Conservation (phyloP, 2,113 vertebrate species). For the Ancistrus triradiatus region DNA sequence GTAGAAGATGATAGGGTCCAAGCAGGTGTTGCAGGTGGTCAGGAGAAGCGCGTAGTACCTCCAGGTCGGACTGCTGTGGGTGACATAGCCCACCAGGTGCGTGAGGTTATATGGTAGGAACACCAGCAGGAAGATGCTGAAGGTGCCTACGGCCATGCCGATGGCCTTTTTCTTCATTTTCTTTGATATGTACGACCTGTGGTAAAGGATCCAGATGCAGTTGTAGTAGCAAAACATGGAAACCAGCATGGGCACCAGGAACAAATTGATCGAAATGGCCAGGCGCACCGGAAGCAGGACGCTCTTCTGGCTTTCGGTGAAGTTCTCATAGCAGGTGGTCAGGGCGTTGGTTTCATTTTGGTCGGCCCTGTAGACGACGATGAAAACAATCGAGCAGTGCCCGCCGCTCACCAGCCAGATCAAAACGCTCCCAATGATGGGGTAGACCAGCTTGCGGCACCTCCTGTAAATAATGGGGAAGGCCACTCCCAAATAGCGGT, state of each 20-base stretch:
- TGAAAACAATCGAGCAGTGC: conserved; percentile 68
- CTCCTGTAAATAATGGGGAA: conserved; percentile 64
- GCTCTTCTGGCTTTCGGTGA: conserved; percentile 55
- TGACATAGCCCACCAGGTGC: conserved; percentile 67
- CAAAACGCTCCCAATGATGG: conserved; percentile 30
- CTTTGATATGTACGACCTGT: conserved; percentile 44
- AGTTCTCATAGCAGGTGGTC: conserved; percentile 65
- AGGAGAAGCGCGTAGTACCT: conserved; percentile 66
- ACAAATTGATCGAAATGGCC: conserved; percentile 69
- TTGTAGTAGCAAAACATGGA: conserved; percentile 60
- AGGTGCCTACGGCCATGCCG: conserved; percentile 65
- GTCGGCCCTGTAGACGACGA: conserved; percentile 46
- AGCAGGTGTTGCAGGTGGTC: conserved; percentile 69
- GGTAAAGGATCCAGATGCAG: conserved; percentile 59
- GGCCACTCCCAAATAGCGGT: conserved; percentile 67
- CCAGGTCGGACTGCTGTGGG: conserved; percentile 57
- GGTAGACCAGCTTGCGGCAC: conserved; percentile 35
- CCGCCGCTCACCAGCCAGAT: conserved; percentile 63
- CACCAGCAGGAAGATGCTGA: conserved; percentile 72
- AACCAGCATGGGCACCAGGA: conserved; percentile 60
- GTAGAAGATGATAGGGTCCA: conserved; percentile 71
- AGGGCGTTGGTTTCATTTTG: background rate
- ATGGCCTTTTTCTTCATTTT: conserved; percentile 63
- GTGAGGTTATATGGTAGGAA: conserved; percentile 72
- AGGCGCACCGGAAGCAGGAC: conserved; percentile 65